phyloP scores from a whole-genome alignment of 2,797 vertebrate genomes.

The Chaenodraco wilsoni region DNA sequence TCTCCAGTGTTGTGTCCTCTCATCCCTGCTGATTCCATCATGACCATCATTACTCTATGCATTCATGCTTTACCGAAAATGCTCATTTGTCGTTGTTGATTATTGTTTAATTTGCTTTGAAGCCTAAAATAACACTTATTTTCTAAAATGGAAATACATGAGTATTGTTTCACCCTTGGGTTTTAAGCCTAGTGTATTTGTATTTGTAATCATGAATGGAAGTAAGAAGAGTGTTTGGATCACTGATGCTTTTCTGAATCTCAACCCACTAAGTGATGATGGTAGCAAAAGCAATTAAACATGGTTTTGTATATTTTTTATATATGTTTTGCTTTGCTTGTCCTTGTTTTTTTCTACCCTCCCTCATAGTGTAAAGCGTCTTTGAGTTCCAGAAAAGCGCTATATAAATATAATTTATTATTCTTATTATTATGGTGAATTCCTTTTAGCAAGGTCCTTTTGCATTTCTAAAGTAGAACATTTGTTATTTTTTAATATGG shows the following conservation, averaged over 20 bases:
- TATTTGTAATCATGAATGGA: background rate
- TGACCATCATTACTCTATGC: background rate
- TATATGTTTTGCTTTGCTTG: too few species aligned
- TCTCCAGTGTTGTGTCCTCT: slow-evolving; percentile 1
- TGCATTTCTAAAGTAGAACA: background rate
- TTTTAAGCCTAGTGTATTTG: background rate
- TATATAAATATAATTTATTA: too few species aligned
- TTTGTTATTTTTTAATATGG: slow-evolving; percentile 6
- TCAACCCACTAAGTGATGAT: background rate
- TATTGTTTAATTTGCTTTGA: background rate
- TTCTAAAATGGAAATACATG: background rate
- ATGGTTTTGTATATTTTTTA: background rate
- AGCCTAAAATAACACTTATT: background rate
- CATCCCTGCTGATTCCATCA: background rate
- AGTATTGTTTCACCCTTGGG: background rate
- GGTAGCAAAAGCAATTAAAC: background rate
- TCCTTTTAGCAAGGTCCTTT: background rate
- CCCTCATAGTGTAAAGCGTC: too few species aligned
- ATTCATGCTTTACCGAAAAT: background rate
- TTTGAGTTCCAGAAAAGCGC: too few species aligned
- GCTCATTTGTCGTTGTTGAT: background rate
- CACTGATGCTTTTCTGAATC: background rate
- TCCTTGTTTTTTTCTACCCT: too few species aligned
- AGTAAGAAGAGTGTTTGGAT: background rate
- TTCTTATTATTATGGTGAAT: too few species aligned